These are phyloP conservation scores for Micropoecilia bifurca DNA, from an alignment of 2,797 vertebrate genomes.

Conservation along the genomic window DNA sequence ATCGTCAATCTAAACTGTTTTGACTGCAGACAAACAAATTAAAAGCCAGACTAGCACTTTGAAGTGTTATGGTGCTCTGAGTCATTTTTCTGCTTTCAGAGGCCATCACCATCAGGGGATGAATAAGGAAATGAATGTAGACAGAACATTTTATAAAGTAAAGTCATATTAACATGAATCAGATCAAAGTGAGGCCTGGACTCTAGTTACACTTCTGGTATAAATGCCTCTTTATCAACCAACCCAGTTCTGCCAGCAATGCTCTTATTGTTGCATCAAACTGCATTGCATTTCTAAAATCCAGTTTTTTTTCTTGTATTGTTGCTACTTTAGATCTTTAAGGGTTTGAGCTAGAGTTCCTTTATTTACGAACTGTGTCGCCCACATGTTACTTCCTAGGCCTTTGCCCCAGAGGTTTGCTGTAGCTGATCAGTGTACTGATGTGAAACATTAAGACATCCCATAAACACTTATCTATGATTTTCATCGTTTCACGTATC, in stretches of 20 bases:
- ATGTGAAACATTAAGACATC: neutral
- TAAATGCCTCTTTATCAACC: neutral
- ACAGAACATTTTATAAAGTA: neutral
- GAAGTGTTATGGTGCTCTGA: neutral
- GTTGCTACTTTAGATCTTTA: neutral
- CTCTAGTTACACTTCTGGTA: neutral
- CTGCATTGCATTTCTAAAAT: neutral
- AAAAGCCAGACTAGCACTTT: neutral
- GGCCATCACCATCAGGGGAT: neutral
- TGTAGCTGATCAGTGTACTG: constrained; percentile 3
- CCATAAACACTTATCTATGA: neutral
- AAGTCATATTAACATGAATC: neutral
- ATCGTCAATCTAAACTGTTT: neutral
- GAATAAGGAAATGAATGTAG: neutral
- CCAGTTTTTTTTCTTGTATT: neutral
- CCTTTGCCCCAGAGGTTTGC: neutral
- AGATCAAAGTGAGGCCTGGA: neutral
- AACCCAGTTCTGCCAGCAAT: neutral
- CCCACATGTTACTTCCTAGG: neutral
- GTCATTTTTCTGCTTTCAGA: neutral
- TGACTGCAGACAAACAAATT: neutral
- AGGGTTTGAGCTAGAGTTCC: neutral
- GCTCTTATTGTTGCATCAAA: neutral
- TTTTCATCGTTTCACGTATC: neutral
- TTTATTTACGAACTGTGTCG: neutral